Evolutionary conservation across 2,888 invertebrate species (phyloP), one percentile per base, ranked within the genome.

Genomic region (Tinea semifulvella): DNA sequence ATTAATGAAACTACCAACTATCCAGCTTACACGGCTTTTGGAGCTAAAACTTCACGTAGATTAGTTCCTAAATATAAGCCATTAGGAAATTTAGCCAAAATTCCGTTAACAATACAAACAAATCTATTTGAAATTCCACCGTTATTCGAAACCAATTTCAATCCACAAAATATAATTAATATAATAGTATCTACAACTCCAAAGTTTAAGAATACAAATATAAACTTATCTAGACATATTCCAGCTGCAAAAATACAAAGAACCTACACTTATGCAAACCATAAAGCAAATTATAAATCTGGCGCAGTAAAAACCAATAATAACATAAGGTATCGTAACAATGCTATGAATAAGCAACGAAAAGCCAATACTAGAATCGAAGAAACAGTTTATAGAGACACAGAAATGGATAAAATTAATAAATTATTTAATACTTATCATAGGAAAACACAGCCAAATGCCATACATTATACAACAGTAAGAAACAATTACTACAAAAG

Each of bases 91-190:
- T n/a, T n/a, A n/a, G n/a, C n/a, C n/a, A n/a, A n/a, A n/a, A 8
- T 22, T 18, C 40, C 40, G 7, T n/a, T 18, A 11, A 40, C 14
- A 22, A 22, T 40, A 22, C 40, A 40, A 22, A 40, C 40, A n/a
- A 22, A 40, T 40, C 13, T 18, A 22, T 11, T 22, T 19, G 40
- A 40, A 40, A 22, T 40, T 17, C 40, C 40, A n/a, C 40, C 40
- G 13, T 22, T 22, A n/a, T 40, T 22, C 6, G 5, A 17, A 13
- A 10, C 19, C 2, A 14, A 22, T 13, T n/a, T 11, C 6, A 40
- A 36, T 16, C 36, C 13, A 17, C 22, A 22, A 40, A 13, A 2
- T 6, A 40, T 40, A 2, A 40, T 11, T n/a, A 40, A 36, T 18
- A 36, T 36, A 36, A 10, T 36, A 7, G 36, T 36, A 36, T n/a